Percentiles rank a stretch among this genome's conserved stretches.
phyloP scores from a whole-genome alignment of 2,888 invertebrate species.

The Torymus texanus region DNA sequence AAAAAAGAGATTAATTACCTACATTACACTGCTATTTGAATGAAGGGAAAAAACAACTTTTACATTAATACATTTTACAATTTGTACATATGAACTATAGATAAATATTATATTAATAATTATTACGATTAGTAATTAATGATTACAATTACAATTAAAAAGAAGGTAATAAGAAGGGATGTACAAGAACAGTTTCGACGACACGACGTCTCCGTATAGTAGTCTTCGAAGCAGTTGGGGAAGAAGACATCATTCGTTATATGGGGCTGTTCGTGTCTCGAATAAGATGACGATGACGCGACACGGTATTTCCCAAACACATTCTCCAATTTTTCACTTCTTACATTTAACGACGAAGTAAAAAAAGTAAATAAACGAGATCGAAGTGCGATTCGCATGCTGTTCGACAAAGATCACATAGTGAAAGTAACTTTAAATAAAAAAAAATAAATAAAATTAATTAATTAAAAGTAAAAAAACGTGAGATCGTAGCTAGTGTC shows the following conservation, averaged over 20 bases:
- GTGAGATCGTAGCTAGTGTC: constrained; percentile 41
- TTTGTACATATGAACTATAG: constrained; percentile 73
- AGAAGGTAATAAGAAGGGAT: constrained; percentile 39
- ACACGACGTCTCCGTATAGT: constrained; percentile 39
- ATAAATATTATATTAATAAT: constrained; percentile 60
- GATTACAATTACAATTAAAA: constrained; percentile 49
- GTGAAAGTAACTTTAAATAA: constrained; percentile 49
- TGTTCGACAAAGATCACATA: constrained; percentile 41
- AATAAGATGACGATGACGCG: constrained; percentile 24
- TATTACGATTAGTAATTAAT: constrained; percentile 56
- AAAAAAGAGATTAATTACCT: constrained; percentile 55
- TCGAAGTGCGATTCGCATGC: constrained; percentile 41
- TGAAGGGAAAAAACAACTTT: constrained; percentile 57
- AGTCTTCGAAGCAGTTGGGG: constrained; percentile 23
- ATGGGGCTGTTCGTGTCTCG: constrained; percentile 14
- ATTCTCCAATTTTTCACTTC: constrained; percentile 67
- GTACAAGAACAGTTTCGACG: constrained; percentile 37
- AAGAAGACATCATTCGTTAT: constrained; percentile 38
- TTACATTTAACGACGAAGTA: constrained; percentile 61
- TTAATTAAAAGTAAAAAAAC: constrained; percentile 29
- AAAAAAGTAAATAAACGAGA: constrained; percentile 48
- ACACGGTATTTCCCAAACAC: constrained; percentile 49
- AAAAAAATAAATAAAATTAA: constrained; percentile 38
- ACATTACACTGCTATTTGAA: constrained; percentile 57
- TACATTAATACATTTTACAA: constrained; percentile 72